Evolutionary conservation across 2,113 vertebrate genomes (phyloP).

Genomic region (Athene cunicularia): DNA sequence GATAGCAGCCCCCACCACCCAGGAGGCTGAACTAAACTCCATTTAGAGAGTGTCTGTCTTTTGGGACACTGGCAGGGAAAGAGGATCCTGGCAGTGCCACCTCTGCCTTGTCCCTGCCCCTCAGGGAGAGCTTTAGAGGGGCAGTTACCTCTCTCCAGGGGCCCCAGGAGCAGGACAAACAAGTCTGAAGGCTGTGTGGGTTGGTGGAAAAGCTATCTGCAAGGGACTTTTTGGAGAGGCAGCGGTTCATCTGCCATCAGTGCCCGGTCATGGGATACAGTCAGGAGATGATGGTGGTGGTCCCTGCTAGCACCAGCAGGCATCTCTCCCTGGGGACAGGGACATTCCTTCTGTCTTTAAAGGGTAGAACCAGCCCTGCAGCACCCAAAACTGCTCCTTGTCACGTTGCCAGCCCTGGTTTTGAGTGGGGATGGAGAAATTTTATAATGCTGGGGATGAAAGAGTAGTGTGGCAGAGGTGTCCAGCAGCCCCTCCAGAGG

Average conservation of each 20-base stretch:
- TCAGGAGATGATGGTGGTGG: background rate
- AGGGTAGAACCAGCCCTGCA: background rate
- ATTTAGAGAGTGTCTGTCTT: background rate
- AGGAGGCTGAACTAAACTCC: background rate
- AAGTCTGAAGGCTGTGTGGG: background rate
- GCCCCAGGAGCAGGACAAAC: background rate
- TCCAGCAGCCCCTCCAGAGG: background rate
- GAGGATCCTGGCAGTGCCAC: background rate
- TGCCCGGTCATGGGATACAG: accelerated
- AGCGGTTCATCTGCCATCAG: background rate
- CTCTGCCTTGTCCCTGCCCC: background rate
- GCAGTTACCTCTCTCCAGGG: background rate
- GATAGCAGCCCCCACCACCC: background rate
- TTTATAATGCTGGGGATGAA: background rate
- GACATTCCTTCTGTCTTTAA: background rate
- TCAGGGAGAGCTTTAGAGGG: background rate
- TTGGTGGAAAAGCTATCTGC: background rate
- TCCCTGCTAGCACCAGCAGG: accelerated
- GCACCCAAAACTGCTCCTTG: background rate
- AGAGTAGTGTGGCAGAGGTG: background rate
- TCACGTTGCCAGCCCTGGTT: background rate
- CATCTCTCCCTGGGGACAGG: background rate
- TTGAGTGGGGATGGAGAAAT: background rate
- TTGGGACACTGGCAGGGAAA: background rate
- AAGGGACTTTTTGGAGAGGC: background rate